Percentiles rank a stretch among this genome's conserved stretches.
Conservation (phyloP, 2,113 vertebrate genomes). For the Lethenteron reissneri region DNA sequence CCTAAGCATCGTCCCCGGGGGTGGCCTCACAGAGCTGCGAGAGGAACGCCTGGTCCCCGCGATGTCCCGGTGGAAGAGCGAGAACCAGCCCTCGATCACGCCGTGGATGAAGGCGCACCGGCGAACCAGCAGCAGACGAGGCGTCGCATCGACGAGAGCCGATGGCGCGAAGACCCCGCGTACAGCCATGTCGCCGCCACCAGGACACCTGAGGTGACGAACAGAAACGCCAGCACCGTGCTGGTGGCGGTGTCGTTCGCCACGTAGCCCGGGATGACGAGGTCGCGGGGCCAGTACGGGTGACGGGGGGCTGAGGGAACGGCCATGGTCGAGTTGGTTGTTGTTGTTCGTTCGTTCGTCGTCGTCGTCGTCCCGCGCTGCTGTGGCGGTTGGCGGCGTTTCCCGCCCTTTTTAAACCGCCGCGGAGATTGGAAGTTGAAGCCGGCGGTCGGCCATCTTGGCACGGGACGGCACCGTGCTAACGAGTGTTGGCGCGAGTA, state of each 20-base stretch:
- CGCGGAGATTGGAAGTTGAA: too few species aligned
- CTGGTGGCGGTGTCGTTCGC: conserved; percentile 36
- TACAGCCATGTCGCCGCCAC: conserved; percentile 29
- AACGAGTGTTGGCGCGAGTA: too few species aligned
- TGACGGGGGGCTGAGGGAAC: conserved; percentile 17
- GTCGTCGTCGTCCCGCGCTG: too few species aligned
- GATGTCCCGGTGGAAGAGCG: conserved; percentile 29
- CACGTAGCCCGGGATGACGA: conserved; percentile 34
- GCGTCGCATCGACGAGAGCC: conserved; percentile 24
- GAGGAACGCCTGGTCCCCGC: conserved; percentile 43
- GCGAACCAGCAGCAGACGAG: conserved; percentile 55
- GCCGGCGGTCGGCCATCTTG: too few species aligned
- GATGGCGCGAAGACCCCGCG: conserved; percentile 15
- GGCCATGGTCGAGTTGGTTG: background rate
- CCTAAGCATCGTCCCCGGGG: background rate
- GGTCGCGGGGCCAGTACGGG: conserved; percentile 45
- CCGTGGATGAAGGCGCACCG: conserved; percentile 45
- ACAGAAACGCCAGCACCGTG: conserved; percentile 36
- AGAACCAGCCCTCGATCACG: conserved; percentile 62
- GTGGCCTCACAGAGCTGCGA: conserved; percentile 54
- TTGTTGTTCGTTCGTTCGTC: too few species aligned
- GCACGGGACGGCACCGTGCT: too few species aligned
- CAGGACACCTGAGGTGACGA: conserved; percentile 32
- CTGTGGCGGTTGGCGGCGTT: too few species aligned
- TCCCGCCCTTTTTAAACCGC: too few species aligned